Evolutionary conservation across 2,797 vertebrate species (phyloP).

Genomic region (Avahi laniger): DNA sequence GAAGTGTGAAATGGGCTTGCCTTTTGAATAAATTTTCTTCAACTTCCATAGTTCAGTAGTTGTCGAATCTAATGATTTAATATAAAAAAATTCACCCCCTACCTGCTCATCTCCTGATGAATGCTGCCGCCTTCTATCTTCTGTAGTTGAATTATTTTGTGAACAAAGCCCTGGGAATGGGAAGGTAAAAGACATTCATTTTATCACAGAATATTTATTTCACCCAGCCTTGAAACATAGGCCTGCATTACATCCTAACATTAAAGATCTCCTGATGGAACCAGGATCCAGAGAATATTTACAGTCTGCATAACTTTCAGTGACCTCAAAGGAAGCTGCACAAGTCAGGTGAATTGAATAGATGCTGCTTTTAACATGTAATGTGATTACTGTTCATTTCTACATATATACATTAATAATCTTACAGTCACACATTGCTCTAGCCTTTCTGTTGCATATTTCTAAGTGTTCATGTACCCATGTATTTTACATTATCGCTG

Average conservation of each 20-base stretch:
- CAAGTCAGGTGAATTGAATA: background rate
- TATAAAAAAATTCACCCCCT: background rate
- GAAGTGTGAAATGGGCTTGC: background rate
- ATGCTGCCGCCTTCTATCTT: background rate
- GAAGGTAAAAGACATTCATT: background rate
- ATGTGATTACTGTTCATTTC: background rate
- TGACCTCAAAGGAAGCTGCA: background rate
- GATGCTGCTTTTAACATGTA: background rate
- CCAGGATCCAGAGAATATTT: background rate
- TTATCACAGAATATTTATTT: background rate
- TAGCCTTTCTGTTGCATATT: background rate
- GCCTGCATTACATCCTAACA: background rate
- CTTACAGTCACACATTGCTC: background rate
- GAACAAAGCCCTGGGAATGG: background rate
- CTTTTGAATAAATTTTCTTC: background rate
- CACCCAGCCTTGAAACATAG: background rate
- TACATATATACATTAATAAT: background rate
- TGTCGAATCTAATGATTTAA: background rate
- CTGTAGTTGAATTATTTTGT: background rate
- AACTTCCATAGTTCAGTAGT: background rate
- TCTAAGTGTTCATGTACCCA: background rate
- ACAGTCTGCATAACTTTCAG: background rate
- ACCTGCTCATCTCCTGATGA: background rate
- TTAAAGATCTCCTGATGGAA: background rate
- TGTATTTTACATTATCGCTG: background rate